Evolutionary conservation across 2,797 vertebrate genomes (phyloP).

Genomic region (Poeciliopsis paucimaculata): DNA sequence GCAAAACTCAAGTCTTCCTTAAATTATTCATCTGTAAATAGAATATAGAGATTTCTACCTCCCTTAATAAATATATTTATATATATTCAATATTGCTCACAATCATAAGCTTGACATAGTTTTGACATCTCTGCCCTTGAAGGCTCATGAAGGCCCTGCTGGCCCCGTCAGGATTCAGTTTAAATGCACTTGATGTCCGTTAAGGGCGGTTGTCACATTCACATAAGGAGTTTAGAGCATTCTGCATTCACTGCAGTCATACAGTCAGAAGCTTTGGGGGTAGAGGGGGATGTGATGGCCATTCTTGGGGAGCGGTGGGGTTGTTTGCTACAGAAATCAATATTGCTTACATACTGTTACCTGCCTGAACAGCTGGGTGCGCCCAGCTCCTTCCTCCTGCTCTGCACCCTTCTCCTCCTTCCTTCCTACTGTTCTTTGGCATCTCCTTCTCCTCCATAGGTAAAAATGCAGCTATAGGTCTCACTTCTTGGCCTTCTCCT

Average conservation of each 20-base stretch:
- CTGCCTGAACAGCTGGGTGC: conserved; percentile 57
- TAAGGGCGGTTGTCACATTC: conserved; percentile 82
- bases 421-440: conserved; percentile 64
- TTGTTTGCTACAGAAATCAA: conserved; percentile 77
- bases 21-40: conserved; percentile 66
- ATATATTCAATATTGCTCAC: conserved; percentile 58
- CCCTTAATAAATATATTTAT: conserved; percentile 61
- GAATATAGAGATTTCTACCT: conserved; percentile 73
- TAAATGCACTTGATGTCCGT: conserved; percentile 89
- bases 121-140: conserved; percentile 69
- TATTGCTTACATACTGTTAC: conserved; percentile 79
- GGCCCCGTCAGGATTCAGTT: conserved; percentile 60
- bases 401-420: conserved; percentile 17
- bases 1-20: conserved; percentile 71
- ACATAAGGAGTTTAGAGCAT: conserved; percentile 83
- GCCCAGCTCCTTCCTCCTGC: conserved; percentile 37
- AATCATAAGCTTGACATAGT: conserved; percentile 61
- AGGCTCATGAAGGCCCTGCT: conserved; percentile 58
- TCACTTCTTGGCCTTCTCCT: conserved; percentile 83
- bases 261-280: conserved; percentile 80
- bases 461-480: conserved; percentile 30
- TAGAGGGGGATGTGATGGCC: conserved; percentile 60
- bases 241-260: conserved; percentile 84
- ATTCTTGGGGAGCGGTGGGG: conserved; percentile 59
- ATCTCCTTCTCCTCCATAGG: conserved; percentile 41